Percentiles rank a stretch among this genome's conserved stretches.
Conservation (phyloP, 2,113 vertebrate species). For the Hydrolagus affinis region DNA sequence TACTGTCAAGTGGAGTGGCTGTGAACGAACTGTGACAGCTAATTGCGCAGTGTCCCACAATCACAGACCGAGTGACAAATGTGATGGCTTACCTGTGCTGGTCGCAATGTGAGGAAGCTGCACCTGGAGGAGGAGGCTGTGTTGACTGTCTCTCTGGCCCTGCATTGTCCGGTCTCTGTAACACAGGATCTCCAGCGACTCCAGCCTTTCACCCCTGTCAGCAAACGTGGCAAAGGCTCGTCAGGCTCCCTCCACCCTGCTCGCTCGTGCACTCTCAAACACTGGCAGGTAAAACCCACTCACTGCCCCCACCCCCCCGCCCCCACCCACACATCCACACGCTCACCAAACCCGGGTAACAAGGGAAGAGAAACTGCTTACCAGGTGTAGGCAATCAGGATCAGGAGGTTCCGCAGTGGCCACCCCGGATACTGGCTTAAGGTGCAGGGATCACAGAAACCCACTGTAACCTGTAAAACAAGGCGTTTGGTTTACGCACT, state of each 20-base stretch:
- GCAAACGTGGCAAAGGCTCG: not conserved
- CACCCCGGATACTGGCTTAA: constrained; percentile 90
- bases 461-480: constrained; percentile 73
- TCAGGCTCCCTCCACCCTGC: too few relatives aligned
- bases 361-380: constrained; percentile 44
- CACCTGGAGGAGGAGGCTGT: constrained; percentile 83
- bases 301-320: too few relatives aligned
- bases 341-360: not conserved
- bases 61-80: too few relatives aligned
- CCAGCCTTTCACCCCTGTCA: constrained; percentile 67
- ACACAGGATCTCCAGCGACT: constrained; percentile 76
- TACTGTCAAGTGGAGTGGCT: too few relatives aligned
- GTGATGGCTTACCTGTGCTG: constrained; percentile 64
- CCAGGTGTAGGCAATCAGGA: constrained; percentile 78
- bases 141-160: constrained; percentile 70
- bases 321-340: constrained; percentile 34
- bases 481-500: constrained; percentile 25
- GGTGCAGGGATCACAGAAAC: constrained; percentile 89
- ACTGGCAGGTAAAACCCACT: too few relatives aligned
- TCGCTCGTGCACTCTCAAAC: too few relatives aligned
- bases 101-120: constrained; percentile 63
- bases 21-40: too few relatives aligned
- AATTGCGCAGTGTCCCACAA: too few relatives aligned
- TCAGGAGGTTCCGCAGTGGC: constrained; percentile 86
- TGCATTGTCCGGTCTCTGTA: constrained; percentile 88